Conservation (phyloP, 2,888 invertebrate genomes). For the Tiliacea citrago region DNA sequence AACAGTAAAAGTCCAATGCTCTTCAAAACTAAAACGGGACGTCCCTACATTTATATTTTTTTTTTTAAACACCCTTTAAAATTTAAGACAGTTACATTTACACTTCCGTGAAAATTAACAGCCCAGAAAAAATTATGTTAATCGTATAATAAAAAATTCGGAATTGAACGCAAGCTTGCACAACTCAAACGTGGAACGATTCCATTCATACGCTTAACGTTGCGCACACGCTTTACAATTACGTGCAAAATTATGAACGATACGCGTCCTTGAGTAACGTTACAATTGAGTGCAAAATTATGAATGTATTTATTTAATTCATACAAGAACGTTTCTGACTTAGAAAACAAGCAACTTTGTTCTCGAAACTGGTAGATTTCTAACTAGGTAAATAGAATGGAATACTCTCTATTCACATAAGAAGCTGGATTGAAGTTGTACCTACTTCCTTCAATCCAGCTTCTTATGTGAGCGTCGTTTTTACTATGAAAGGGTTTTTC, state of each 20-base stretch:
- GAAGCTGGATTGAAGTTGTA: no score
- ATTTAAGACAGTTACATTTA: conserved; percentile 51
- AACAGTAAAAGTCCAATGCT: conserved; percentile 46
- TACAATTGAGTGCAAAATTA: conserved; percentile 30
- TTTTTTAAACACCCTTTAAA: conserved; percentile 30
- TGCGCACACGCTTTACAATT: conserved; percentile 53
- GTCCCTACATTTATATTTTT: conserved; percentile 8
- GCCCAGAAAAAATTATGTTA: conserved; percentile 57
- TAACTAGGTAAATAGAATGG: no score
- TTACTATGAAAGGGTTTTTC: neutral
- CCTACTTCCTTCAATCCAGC: no score
- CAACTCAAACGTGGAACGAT: conserved; percentile 57
- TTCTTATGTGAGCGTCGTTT: neutral
- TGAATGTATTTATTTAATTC: neutral
- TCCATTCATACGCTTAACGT: conserved; percentile 64
- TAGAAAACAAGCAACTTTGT: neutral
- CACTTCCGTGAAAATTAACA: conserved; percentile 61
- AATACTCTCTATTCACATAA: no score
- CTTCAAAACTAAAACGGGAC: conserved; percentile 27
- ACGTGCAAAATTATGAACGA: conserved; percentile 47
- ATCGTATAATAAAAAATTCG: conserved; percentile 45
- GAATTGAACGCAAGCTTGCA: conserved; percentile 51
- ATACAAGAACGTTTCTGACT: neutral
- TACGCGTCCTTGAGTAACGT: conserved; percentile 60
- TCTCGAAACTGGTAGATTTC: neutral